Percentiles rank a stretch among this genome's conserved stretches.
Conservation (phyloP, 2,888 invertebrate genomes). For the Xestia sexstrigata region DNA sequence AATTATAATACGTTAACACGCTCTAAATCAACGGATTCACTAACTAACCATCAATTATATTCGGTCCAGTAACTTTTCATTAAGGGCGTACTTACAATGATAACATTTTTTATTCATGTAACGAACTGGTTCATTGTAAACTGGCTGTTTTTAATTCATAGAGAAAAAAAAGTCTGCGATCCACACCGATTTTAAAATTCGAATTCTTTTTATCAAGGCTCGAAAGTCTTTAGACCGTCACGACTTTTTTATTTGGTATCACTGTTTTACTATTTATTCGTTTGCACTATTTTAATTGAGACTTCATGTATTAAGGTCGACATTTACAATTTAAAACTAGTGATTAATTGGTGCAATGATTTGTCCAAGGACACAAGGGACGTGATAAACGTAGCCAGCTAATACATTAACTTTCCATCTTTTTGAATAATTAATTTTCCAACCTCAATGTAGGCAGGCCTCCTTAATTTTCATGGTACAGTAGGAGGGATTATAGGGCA, state of each 20-base stretch:
- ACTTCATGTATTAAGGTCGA: conserved; percentile 1
- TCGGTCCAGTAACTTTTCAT: neutral
- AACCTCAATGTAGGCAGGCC: neutral
- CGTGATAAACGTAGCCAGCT: neutral
- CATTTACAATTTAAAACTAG: conserved; percentile 19
- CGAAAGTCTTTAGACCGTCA: neutral
- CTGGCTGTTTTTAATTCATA: neutral
- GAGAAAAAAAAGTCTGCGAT: neutral
- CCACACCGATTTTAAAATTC: neutral
- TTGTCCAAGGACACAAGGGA: neutral
- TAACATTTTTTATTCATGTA: neutral
- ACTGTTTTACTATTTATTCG: conserved; percentile 9
- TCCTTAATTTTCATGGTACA: neutral
- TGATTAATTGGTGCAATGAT: conserved; percentile 1
- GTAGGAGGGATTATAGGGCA: neutral
- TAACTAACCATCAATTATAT: conserved; percentile 7
- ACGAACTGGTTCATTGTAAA: neutral
- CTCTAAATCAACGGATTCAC: conserved; percentile 14
- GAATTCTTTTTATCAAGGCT: neutral
- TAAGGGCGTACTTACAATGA: neutral
- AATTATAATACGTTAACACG: conserved; percentile 14
- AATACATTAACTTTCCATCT: neutral
- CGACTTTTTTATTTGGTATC: neutral
- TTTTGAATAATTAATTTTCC: conserved; percentile 7
- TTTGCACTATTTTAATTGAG: neutral